Conservation (phyloP, 2,113 vertebrate genomes). For the Brachionichthys hirsutus region DNA sequence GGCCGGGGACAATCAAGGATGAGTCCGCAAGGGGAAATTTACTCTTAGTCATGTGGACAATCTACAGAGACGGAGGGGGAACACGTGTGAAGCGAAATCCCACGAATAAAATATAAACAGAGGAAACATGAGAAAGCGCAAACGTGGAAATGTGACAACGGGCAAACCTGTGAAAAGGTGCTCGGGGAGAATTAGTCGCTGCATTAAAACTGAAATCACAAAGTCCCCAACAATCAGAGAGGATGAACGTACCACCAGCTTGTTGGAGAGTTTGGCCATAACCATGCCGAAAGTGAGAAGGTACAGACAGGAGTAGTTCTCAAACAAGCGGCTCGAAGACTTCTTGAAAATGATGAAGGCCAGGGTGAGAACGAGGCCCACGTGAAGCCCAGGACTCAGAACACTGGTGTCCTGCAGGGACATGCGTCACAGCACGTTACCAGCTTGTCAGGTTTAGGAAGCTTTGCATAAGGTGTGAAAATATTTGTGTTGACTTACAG, state of each 20-base stretch:
- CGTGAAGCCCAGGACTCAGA: constrained; percentile 90
- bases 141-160: too few species aligned
- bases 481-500: constrained; percentile 78
- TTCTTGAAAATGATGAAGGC: constrained; percentile 96
- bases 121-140: too few species aligned
- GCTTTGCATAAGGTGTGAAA: background rate
- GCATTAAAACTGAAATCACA: background rate
- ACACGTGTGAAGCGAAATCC: background rate
- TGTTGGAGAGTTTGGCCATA: constrained; percentile 93
- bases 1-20: constrained; percentile 91
- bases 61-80: constrained; percentile 58
- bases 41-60: constrained; percentile 98
- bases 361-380: constrained; percentile 86
- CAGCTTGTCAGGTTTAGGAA: background rate
- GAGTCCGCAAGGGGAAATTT: constrained; percentile 90
- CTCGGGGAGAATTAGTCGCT: too few species aligned
- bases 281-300: constrained; percentile 91
- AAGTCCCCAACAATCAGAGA: background rate
- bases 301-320: constrained; percentile 93
- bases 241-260: constrained; percentile 85
- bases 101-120: too few species aligned
- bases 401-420: constrained; percentile 91
- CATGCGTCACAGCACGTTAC: background rate
- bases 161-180: too few species aligned
- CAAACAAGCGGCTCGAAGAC: constrained; percentile 89